phyloP scores from a whole-genome alignment of 1,140 invertebrate genomes.

The Brachionus calyciflorus region DNA sequence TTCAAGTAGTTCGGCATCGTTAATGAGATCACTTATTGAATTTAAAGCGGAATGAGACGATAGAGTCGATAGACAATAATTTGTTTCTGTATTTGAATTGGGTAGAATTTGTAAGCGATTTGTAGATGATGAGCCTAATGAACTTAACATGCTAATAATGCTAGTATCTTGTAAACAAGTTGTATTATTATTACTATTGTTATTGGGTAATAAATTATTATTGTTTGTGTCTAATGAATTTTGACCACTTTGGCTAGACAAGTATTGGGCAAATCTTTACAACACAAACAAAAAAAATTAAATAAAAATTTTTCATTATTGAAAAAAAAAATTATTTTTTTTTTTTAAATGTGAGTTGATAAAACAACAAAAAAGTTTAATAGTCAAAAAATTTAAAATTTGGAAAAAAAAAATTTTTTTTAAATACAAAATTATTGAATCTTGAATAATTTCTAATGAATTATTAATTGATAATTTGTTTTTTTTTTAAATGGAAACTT shows the following conservation, averaged over 20 bases:
- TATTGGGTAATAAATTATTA: too few species aligned
- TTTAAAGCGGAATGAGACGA: background rate
- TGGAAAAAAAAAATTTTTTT: too few species aligned
- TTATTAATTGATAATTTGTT: too few species aligned
- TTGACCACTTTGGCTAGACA: background rate
- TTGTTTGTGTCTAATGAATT: background rate
- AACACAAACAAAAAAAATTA: too few species aligned
- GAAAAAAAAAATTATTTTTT: too few species aligned
- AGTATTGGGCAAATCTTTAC: slow-evolving; percentile 6
- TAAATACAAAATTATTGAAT: too few species aligned
- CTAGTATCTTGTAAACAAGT: background rate
- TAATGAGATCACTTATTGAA: background rate
- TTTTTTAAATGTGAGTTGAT: too few species aligned
- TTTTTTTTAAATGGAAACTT: too few species aligned
- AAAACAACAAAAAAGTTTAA: too few species aligned
- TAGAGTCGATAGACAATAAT: background rate
- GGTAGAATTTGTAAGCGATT: background rate
- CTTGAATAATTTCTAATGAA: too few species aligned
- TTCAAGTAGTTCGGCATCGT: slow-evolving; percentile 34
- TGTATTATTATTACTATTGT: background rate
- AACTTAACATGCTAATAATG: background rate
- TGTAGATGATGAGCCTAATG: background rate
- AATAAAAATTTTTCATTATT: too few species aligned
- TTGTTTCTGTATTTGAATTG: background rate
- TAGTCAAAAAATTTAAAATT: too few species aligned